Percentiles rank a stretch among this genome's conserved stretches.
phyloP scores from a whole-genome alignment of 2,888 invertebrate species.

The Acleris sparsana region DNA sequence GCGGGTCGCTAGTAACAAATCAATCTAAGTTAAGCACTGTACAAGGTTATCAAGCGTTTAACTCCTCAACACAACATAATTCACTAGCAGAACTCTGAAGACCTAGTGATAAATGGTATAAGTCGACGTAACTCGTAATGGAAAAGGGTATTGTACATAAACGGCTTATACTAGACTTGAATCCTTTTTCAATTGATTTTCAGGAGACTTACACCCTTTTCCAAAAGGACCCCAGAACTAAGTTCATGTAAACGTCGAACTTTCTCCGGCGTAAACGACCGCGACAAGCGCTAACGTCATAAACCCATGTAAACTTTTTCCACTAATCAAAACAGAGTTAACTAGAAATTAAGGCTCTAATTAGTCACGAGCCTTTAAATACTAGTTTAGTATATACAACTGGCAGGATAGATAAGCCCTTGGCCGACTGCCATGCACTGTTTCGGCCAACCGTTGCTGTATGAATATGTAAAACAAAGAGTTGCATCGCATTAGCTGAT shows the following conservation, averaged over 20 bases:
- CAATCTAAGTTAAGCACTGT: too few relatives aligned
- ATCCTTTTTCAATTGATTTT: too few relatives aligned
- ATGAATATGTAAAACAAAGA: constrained; percentile 45
- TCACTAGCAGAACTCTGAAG: background rate
- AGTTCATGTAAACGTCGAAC: background rate
- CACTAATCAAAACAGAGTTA: constrained; percentile 25
- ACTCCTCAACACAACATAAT: too few relatives aligned
- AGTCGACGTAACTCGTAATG: too few relatives aligned
- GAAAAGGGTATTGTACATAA: too few relatives aligned
- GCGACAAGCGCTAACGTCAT: constrained; percentile 9
- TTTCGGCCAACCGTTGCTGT: constrained; percentile 31
- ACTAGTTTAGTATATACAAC: constrained; percentile 16
- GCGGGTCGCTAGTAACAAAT: too few relatives aligned
- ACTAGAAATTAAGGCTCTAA: constrained; percentile 16
- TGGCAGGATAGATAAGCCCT: constrained; percentile 41
- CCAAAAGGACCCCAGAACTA: background rate
- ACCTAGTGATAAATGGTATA: too few relatives aligned
- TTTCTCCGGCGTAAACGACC: constrained; percentile 3
- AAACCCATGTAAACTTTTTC: constrained; percentile 15
- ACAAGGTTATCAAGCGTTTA: too few relatives aligned
- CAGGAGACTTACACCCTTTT: too few relatives aligned
- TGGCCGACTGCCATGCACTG: constrained; percentile 49
- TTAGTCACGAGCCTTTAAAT: constrained; percentile 25
- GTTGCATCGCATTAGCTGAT: constrained; percentile 21
- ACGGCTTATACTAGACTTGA: too few relatives aligned